Percentiles rank a stretch among this genome's conserved stretches.
Evolutionary conservation across 2,888 invertebrate genomes (phyloP).

Genomic region (Synanthedon tipuliformis): DNA sequence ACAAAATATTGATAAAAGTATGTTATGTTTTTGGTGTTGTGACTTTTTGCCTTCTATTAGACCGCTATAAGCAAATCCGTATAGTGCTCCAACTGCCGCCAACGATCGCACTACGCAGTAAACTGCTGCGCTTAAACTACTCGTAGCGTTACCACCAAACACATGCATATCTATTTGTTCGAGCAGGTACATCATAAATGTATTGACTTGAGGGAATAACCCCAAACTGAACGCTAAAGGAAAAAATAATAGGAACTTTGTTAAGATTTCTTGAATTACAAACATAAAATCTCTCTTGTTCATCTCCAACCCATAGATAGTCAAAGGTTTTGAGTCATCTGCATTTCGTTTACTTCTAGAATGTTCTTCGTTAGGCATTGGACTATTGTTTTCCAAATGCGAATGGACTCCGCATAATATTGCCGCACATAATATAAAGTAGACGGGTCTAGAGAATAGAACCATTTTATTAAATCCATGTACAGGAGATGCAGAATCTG

Average conservation of each 20-base stretch:
- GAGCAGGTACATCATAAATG: constrained; percentile 94
- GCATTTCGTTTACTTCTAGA: constrained; percentile 34
- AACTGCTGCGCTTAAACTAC: constrained; percentile 84
- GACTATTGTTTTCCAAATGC: constrained; percentile 34
- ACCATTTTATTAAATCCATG: constrained; percentile 97
- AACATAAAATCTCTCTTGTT: constrained; percentile 72
- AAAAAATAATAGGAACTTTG: constrained; percentile 87
- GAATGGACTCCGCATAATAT: constrained; percentile 60
- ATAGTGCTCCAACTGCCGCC: constrained; percentile 82
- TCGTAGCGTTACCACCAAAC: constrained; percentile 90
- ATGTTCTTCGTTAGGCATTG: constrained; percentile 21
- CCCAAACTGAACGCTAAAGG: constrained; percentile 96
- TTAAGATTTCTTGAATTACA: constrained; percentile 78
- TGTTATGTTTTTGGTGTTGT: constrained; percentile 77
- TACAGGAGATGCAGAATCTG: constrained; percentile 97
- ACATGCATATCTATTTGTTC: constrained; percentile 95
- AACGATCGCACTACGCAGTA: constrained; percentile 86
- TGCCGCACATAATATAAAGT: constrained; percentile 86
- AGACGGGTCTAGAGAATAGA: constrained; percentile 92
- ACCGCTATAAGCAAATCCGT: constrained; percentile 89
- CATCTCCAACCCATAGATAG: constrained; percentile 58
- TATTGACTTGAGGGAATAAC: constrained; percentile 96
- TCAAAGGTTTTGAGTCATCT: constrained; percentile 36
- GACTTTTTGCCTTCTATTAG: constrained; percentile 85
- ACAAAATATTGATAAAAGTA: constrained; percentile 94